phyloP scores from a whole-genome alignment of 2,888 invertebrate species.

The Marronus borbonicus region DNA sequence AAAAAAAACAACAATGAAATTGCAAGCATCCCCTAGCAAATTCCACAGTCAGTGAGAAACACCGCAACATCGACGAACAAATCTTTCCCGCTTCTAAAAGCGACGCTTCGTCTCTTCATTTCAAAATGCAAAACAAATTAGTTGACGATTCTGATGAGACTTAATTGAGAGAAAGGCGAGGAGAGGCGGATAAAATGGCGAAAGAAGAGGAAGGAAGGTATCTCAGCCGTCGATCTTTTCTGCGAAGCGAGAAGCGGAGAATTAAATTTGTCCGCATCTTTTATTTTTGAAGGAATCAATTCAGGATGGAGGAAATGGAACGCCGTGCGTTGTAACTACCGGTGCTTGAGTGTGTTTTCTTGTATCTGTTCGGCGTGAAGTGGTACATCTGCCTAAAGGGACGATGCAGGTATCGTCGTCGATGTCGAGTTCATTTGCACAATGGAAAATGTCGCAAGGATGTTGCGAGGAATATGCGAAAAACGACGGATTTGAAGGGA shows the following conservation, averaged over 20 bases:
- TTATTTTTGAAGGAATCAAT: constrained; percentile 55
- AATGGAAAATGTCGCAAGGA: constrained; percentile 1
- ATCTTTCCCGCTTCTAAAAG: neutral
- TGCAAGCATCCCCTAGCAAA: neutral
- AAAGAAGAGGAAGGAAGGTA: neutral
- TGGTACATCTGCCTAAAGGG: constrained; percentile 39
- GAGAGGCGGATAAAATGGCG: neutral
- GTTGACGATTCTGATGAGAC: constrained; percentile 25
- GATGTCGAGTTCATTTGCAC: constrained; percentile 21
- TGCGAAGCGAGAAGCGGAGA: constrained; percentile 13
- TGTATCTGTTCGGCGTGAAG: constrained; percentile 52
- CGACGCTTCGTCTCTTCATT: neutral
- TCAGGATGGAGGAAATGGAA: constrained; percentile 52
- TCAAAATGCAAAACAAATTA: constrained; percentile 45
- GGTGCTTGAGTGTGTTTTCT: constrained; percentile 58
- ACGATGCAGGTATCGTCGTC: constrained; percentile 1
- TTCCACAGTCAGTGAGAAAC: neutral
- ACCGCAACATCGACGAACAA: neutral
- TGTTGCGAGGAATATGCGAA: no score
- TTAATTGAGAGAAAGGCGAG: constrained; percentile 1
- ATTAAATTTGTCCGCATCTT: constrained; percentile 53
- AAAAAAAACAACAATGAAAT: neutral
- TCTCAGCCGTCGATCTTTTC: neutral
- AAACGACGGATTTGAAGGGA: no score
- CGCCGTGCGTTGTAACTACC: constrained; percentile 39